Conservation (phyloP, 2,888 invertebrate species). For the Pachycephus smyrnensis region DNA sequence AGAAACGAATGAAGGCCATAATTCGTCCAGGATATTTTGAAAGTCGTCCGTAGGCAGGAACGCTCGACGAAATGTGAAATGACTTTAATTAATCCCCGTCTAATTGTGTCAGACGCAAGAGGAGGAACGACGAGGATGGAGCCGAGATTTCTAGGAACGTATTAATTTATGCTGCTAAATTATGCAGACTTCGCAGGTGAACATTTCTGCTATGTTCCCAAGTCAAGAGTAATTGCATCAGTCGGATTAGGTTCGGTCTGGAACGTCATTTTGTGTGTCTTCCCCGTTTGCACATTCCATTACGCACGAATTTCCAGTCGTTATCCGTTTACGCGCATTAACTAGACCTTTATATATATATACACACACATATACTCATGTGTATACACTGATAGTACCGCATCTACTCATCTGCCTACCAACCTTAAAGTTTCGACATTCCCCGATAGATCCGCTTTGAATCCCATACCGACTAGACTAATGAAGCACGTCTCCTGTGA, state of each 20-base stretch:
- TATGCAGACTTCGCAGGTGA: conserved; percentile 56
- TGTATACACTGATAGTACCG: background rate
- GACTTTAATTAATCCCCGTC: conserved; percentile 64
- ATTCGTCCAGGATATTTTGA: background rate
- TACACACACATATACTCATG: background rate
- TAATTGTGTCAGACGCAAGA: conserved; percentile 58
- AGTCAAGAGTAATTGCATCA: conserved; percentile 28
- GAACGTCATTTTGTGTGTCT: conserved; percentile 34
- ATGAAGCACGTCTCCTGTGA: background rate
- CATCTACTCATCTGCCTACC: too few species aligned
- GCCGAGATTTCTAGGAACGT: conserved; percentile 58
- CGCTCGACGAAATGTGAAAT: conserved; percentile 57
- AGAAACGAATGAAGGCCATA: background rate
- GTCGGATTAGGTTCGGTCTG: conserved; percentile 16
- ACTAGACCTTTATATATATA: background rate
- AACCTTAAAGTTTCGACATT: background rate
- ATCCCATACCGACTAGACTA: background rate
- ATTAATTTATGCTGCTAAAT: conserved; percentile 63
- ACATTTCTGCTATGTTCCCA: conserved; percentile 33
- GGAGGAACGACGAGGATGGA: conserved; percentile 28
- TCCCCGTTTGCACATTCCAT: conserved; percentile 26
- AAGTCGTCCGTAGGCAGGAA: background rate
- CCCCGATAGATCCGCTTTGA: background rate
- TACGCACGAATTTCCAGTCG: background rate
- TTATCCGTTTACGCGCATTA: background rate